Evolutionary conservation across 2,888 invertebrate genomes (phyloP).

Genomic region (Troides helena): DNA sequence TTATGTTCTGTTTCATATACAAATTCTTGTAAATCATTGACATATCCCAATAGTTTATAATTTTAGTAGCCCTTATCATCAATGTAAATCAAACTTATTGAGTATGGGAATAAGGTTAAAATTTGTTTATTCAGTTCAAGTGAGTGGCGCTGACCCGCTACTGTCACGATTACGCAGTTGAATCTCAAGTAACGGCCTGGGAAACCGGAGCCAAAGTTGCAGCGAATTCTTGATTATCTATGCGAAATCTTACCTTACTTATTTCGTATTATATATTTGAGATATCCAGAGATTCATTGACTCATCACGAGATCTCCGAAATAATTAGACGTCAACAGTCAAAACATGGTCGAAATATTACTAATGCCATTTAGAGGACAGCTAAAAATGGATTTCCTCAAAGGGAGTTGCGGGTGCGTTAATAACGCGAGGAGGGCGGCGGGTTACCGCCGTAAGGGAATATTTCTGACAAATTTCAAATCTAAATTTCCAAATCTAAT

Average conservation of each 20-base stretch:
- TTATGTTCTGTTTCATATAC: not conserved
- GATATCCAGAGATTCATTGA: not conserved
- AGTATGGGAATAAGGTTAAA: not conserved
- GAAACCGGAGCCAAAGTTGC: slow-evolving; percentile 19
- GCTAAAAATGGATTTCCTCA: too few species aligned
- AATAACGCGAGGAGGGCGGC: too few species aligned
- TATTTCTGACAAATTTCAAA: too few species aligned
- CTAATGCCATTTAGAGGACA: too few species aligned
- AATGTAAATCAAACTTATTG: not conserved
- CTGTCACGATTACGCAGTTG: slow-evolving; percentile 20
- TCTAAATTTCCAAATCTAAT: too few species aligned
- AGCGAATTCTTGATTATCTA: slow-evolving; percentile 7
- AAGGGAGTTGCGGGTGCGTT: too few species aligned
- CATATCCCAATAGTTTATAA: not conserved
- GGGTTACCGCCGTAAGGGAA: too few species aligned
- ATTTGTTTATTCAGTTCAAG: not conserved
- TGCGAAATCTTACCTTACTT: not conserved
- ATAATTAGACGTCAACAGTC: too few species aligned
- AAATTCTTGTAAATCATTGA: not conserved
- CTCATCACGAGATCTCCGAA: too few species aligned
- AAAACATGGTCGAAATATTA: too few species aligned
- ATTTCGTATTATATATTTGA: not conserved
- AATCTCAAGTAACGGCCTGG: not conserved
- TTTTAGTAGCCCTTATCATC: not conserved
- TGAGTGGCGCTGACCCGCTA: slow-evolving; percentile 15